Evolutionary conservation across 2,888 invertebrate genomes (phyloP).

Genomic region (Liposcelis brunnea): DNA sequence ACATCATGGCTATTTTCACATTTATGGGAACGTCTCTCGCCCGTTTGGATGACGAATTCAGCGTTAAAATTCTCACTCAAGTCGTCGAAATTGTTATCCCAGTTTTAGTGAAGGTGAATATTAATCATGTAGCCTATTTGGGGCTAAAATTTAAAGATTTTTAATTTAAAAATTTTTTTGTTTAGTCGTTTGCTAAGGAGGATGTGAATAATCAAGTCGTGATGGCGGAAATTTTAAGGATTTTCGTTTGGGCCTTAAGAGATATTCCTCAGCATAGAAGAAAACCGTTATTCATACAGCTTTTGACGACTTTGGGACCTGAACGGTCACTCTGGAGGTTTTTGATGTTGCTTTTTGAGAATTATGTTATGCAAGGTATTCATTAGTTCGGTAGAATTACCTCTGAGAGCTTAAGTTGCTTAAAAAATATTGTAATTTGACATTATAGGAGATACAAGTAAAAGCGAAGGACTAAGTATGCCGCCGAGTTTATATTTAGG

Average conservation of each 20-base stretch:
- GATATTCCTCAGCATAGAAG: conserved; percentile 90
- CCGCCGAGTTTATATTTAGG: conserved; percentile 25
- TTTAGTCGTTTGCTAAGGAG: neutral
- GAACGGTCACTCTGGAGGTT: conserved; percentile 53
- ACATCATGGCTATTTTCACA: conserved; percentile 92
- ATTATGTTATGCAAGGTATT: conserved; percentile 43
- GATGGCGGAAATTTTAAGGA: conserved; percentile 46
- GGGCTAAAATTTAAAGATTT: neutral
- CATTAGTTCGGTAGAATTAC: too few relatives aligned
- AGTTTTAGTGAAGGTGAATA: conserved; percentile 41
- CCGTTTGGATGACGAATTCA: conserved; percentile 86
- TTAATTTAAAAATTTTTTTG: too few relatives aligned
- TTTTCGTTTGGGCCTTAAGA: conserved; percentile 78
- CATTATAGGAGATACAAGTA: neutral
- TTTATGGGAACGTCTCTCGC: conserved; percentile 92
- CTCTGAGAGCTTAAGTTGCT: too few relatives aligned
- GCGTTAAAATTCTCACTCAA: conserved; percentile 79
- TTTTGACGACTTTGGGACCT: conserved; percentile 53
- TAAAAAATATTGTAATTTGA: too few relatives aligned
- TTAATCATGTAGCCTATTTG: conserved; percentile 1
- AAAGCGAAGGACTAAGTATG: conserved; percentile 9
- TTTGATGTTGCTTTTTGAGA: conserved; percentile 50
- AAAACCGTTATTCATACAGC: conserved; percentile 56
- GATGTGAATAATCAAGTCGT: conserved; percentile 8
- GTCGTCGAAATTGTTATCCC: conserved; percentile 84